Conservation (phyloP, 2,113 vertebrate genomes). For the Chrysemys picta region DNA sequence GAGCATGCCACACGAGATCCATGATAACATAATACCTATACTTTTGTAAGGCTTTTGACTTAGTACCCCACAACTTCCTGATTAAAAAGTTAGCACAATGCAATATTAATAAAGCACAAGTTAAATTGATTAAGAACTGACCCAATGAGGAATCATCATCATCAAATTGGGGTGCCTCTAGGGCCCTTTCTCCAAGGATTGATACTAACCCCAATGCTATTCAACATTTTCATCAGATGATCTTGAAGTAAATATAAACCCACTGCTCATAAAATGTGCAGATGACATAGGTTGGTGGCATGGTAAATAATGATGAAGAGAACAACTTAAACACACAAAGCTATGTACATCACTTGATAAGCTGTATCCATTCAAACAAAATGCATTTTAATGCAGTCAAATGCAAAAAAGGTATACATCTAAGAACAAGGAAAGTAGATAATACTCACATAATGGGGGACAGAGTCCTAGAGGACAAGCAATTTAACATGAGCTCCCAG, state of each 20-base stretch:
- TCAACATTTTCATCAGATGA: neutral
- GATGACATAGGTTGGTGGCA: neutral
- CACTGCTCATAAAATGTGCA: neutral
- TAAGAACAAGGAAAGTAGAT: fast-evolving
- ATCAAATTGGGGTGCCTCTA: neutral
- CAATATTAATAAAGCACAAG: neutral
- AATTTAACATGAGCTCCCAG: neutral
- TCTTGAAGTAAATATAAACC: neutral
- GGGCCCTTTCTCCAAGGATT: neutral
- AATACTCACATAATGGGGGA: neutral
- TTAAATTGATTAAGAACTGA: neutral
- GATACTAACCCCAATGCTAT: neutral
- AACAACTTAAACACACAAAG: neutral
- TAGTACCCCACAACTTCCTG: neutral
- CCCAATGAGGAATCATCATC: neutral
- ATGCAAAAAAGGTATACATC: neutral
- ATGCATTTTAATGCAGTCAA: neutral
- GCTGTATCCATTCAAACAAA: neutral
- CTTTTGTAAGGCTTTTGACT: neutral
- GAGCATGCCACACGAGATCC: neutral
- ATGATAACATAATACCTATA: neutral
- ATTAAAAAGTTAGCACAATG: neutral
- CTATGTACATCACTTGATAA: neutral
- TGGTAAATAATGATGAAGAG: neutral
- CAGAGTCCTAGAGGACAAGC: neutral